Percentiles rank a stretch among this genome's conserved stretches.
phyloP scores from a whole-genome alignment of 2,888 invertebrate genomes.

The Galeruca laticollis region DNA sequence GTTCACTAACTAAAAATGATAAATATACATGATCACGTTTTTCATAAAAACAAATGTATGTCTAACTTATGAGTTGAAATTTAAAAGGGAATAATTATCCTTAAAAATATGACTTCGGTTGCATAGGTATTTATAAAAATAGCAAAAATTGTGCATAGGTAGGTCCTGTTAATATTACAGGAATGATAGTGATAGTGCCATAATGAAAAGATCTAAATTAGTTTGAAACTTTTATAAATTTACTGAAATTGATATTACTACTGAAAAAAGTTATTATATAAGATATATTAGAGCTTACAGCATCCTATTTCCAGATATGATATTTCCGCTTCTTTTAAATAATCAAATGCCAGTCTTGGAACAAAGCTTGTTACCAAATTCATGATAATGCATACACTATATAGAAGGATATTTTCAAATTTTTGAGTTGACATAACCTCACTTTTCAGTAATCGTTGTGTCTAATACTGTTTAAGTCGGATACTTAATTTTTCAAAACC shows the following conservation, averaged over 20 bases:
- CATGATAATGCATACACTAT: no score
- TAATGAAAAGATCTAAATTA: not conserved
- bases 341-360: constrained; percentile 50
- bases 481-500: not conserved
- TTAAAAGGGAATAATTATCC: no score
- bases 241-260: no score
- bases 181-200: no score
- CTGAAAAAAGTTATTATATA: constrained; percentile 5
- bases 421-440: not conserved
- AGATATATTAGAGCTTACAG: no score
- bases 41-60: not conserved
- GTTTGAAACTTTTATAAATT: no score
- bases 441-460: not conserved
- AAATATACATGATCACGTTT: constrained; percentile 13
- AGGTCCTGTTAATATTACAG: no score
- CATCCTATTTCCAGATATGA: constrained; percentile 47
- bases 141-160: no score
- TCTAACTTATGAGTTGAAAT: no score
- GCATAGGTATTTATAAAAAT: no score
- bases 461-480: not conserved
- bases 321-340: constrained; percentile 51
- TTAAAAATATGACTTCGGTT: no score
- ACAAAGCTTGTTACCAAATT: constrained; percentile 40
- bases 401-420: not conserved
- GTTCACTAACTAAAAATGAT: constrained; percentile 70